Base-by-base conservation (phyloP, 2,113 vertebrate species). In the Phylloscopus whistleri region DNA sequence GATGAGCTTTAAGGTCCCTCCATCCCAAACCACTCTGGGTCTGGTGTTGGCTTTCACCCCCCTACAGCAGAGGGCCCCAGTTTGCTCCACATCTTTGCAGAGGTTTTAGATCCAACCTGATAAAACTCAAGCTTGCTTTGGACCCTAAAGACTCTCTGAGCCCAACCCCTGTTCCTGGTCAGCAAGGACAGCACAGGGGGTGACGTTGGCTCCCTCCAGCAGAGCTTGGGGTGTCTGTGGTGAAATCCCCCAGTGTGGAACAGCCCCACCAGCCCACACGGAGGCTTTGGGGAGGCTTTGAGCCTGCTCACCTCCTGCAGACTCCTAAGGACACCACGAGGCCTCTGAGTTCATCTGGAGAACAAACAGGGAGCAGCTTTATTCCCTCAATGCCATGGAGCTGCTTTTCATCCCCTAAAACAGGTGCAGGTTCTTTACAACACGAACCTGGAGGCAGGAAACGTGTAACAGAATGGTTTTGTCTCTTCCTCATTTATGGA, bases 51-150 rank as follows among this genome's bases (percentile, higher is more conserved):
- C 33, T 52, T 30, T 43, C 26, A 13, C 3, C 2, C 12, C 33
- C 23, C 68, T 18, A 3, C 0, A 5, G 49, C 28, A 77, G 5
- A 27, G 0, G 1, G 64, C 19, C 3, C 7, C 52, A 11, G 2
- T 14, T 51, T 27, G 33, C 46, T 51, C 60, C 67, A 17, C 44
- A 46, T 46, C 20, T 46, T 14, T 0, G 0, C 27, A 8, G 48
- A 39, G 31, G 5, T 17, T 63, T 51, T 3, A 22, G n/a, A 12
- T 23, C 48, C 72, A 52, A 75, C 22, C 30, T 23, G 10, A n/a
- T 15, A 52, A 69, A 70, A 33, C 22, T 1, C 22, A 1, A 30
- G 49, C 27, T 63, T 63, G 67, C 23, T 21, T 35, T 27, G 16
- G 21, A 49, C 2, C 35, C 41, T 15, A 6, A 58, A 31, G 39